A percentile compares a stretch with the other conserved stretches of the same genome.
Evolutionary conservation across 1,140 invertebrate genomes (phyloP).

Genomic region (Cotesia glomerata): DNA sequence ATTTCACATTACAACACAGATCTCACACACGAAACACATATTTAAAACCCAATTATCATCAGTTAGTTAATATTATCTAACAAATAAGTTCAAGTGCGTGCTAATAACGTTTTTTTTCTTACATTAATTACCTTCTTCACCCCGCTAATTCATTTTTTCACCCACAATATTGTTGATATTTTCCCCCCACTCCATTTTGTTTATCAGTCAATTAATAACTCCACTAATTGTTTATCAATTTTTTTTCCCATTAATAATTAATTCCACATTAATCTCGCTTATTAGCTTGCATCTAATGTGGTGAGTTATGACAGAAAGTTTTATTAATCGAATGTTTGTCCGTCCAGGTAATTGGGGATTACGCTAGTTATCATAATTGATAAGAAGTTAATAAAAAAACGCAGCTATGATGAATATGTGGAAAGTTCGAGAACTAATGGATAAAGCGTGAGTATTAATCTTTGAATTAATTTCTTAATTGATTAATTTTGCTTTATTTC

Average conservation of each 20-base stretch:
- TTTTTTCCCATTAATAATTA: no score
- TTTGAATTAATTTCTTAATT: constrained; percentile 1
- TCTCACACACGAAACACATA: not conserved
- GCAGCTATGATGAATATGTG: constrained; percentile 78
- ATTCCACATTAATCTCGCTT: no score
- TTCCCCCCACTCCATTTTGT: no score
- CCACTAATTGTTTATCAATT: no score
- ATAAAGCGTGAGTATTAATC: constrained; percentile 87
- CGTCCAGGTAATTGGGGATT: not conserved
- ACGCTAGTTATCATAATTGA: not conserved
- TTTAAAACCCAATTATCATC: not conserved
- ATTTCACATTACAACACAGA: not conserved
- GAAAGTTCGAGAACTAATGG: constrained; percentile 92
- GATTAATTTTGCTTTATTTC: not conserved
- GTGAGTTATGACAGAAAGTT: not conserved
- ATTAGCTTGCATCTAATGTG: no score
- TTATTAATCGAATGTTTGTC: not conserved
- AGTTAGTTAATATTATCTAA: no score
- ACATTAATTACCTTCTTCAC: no score
- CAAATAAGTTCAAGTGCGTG: no score
- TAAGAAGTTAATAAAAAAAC: constrained; percentile 12
- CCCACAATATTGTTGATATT: no score
- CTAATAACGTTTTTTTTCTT: no score
- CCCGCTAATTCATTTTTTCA: no score
- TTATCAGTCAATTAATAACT: no score